Evolutionary conservation across 2,113 vertebrate species (phyloP).

Genomic region (Leptobrachium leishanense): DNA sequence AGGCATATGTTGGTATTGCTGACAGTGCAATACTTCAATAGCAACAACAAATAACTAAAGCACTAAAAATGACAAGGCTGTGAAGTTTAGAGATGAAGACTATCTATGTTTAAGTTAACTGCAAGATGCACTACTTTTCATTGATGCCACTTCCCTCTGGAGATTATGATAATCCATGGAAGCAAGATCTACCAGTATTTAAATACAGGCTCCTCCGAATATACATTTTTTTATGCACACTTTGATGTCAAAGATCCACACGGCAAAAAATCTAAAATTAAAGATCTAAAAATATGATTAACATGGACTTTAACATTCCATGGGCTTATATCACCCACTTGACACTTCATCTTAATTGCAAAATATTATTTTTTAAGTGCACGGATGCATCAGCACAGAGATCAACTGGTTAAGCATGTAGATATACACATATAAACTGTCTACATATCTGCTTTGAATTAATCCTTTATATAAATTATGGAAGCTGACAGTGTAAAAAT

Average conservation of each 20-base stretch:
- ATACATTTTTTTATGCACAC: not conserved
- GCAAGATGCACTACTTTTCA: not conserved
- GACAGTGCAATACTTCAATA: too few relatives aligned
- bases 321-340: not conserved
- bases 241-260: not conserved
- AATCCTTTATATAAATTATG: too few relatives aligned
- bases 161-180: not conserved
- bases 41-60: too few relatives aligned
- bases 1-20: too few relatives aligned
- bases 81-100: not conserved
- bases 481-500: too few relatives aligned
- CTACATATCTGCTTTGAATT: too few relatives aligned
- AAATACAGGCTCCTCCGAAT: not conserved
- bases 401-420: not conserved
- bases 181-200: not conserved
- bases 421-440: not conserved
- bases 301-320: not conserved
- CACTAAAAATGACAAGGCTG: not conserved
- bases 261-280: too few relatives aligned
- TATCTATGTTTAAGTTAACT: not conserved
- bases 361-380: not conserved
- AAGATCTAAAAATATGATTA: not conserved
- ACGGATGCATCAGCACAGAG: not conserved
- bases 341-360: not conserved
- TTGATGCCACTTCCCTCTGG: not conserved